A percentile compares a stretch with the other conserved stretches of the same genome.
Evolutionary conservation across 2,888 invertebrate species (phyloP).

Genomic region (Junonia oenone): DNA sequence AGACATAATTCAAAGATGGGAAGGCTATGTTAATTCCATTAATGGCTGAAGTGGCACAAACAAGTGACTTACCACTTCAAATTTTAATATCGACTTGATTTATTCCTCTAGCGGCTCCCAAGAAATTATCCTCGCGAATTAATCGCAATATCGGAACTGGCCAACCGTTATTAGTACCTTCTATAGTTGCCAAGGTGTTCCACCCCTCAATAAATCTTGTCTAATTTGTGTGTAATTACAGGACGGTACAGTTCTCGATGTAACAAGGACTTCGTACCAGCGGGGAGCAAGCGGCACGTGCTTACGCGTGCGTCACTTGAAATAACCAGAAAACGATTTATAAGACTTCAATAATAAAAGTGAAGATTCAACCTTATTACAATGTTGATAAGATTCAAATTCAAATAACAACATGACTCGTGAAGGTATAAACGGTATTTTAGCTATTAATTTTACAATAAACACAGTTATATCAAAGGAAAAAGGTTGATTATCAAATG

Average conservation of each 20-base stretch:
- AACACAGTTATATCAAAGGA: constrained; percentile 37
- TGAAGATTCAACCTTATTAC: constrained; percentile 35
- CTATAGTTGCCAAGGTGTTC: constrained; percentile 78
- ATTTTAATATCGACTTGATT: constrained; percentile 34
- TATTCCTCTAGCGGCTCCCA: constrained; percentile 33
- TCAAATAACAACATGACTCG: constrained; percentile 16
- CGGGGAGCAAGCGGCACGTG: constrained; percentile 74
- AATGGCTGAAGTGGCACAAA: constrained; percentile 20
- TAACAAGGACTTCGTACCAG: constrained; percentile 77
- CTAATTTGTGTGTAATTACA: constrained; percentile 80
- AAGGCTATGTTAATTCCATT: not conserved
- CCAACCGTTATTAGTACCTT: constrained; percentile 76
- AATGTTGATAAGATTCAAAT: constrained; percentile 21
- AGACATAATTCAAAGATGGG: not conserved
- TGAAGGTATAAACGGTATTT: constrained; percentile 1
- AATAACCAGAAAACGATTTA: constrained; percentile 21
- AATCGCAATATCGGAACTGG: constrained; percentile 72
- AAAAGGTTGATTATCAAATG: constrained; percentile 50
- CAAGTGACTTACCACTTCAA: constrained; percentile 28
- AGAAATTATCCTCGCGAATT: constrained; percentile 55
- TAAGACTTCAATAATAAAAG: constrained; percentile 32
- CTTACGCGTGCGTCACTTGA: constrained; percentile 56
- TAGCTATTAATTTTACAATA: constrained; percentile 18
- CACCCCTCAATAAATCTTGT: constrained; percentile 79
- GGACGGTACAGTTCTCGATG: constrained; percentile 71